Conservation (phyloP, 2,113 vertebrate genomes). For the Cyanoliseus patagonus region DNA sequence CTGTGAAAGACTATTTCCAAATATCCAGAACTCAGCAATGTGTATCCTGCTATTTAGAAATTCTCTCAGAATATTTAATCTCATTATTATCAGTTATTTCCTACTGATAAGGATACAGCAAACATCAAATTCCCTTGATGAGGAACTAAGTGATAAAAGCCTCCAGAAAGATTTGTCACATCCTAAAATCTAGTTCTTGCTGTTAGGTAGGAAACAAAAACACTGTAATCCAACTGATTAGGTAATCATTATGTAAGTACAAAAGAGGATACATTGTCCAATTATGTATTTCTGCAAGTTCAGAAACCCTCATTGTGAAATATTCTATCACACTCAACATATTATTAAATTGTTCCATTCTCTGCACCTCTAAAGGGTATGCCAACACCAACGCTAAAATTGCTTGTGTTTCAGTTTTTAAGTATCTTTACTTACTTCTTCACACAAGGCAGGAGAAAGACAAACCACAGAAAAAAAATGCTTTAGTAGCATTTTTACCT, state of each 20-base stretch:
- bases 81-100: slow-evolving; percentile 29
- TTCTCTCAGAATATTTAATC: slow-evolving; percentile 24
- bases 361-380: not conserved
- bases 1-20: slow-evolving; percentile 13
- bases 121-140: not conserved
- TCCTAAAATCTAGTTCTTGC: not conserved
- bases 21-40: not conserved
- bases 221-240: not conserved
- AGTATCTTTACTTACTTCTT: not conserved
- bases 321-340: not conserved
- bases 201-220: not conserved
- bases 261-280: not conserved
- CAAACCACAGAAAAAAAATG: not conserved
- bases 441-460: not conserved
- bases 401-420: not conserved
- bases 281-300: not conserved
- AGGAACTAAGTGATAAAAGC: slow-evolving; percentile 2
- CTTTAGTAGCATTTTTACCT: not conserved
- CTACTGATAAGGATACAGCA: slow-evolving; percentile 9
- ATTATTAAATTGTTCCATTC: not conserved
- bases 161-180: not conserved
- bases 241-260: not conserved
- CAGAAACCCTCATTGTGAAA: not conserved
- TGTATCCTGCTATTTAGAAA: slow-evolving; percentile 24
- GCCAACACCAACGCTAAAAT: not conserved